These are phyloP conservation scores for Mythimna albipuncta DNA, from an alignment of 2,888 invertebrate species.

Conservation along the genomic window DNA sequence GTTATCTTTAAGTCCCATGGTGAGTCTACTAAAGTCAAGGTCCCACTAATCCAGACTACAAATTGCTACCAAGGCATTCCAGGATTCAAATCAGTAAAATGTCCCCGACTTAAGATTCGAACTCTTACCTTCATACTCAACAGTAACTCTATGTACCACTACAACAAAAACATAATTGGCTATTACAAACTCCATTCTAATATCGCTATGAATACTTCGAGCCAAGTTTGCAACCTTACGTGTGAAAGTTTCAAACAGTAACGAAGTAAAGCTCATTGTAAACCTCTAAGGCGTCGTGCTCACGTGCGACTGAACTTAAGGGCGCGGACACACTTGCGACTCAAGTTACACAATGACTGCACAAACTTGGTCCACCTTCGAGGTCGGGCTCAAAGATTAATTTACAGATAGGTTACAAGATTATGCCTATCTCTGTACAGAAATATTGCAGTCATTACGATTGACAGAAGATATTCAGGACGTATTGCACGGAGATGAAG, in stretches of 20 bases:
- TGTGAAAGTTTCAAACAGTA: conserved; percentile 31
- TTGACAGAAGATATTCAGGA: conserved; percentile 46
- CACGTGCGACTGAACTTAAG: conserved; percentile 43
- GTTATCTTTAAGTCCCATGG: background rate
- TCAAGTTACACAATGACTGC: conserved; percentile 61
- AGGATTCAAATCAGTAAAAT: background rate
- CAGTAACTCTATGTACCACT: background rate
- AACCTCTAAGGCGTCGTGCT: conserved; percentile 45
- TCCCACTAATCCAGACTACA: background rate
- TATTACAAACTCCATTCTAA: background rate
- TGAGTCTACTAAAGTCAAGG: background rate
- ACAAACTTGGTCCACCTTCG: conserved; percentile 56
- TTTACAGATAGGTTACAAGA: conserved; percentile 47
- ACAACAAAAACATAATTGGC: background rate
- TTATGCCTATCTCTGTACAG: conserved; percentile 21
- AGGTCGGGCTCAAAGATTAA: conserved; percentile 58
- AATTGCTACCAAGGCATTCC: background rate
- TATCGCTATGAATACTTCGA: conserved; percentile 4
- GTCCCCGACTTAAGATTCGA: background rate
- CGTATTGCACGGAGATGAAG: conserved; percentile 31
- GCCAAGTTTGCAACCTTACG: conserved; percentile 15
- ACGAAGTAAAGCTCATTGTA: conserved; percentile 31
- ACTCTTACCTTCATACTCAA: background rate
- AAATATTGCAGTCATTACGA: conserved; percentile 53
- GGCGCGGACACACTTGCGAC: conserved; percentile 19